Base-by-base conservation (phyloP, 2,113 vertebrate species). In the Spheniscus mendiculus region DNA sequence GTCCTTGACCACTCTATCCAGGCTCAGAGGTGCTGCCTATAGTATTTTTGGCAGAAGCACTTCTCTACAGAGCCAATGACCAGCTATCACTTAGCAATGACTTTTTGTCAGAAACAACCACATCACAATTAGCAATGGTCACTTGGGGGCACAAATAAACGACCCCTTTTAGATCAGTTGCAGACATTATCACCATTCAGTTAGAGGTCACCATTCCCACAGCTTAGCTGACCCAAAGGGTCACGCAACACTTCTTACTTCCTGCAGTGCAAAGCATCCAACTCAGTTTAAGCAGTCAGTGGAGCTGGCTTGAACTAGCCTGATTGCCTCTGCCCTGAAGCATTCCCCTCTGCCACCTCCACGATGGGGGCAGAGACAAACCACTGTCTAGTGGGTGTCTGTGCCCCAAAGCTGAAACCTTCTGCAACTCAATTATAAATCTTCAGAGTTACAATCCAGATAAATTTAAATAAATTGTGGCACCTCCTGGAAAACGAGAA, bases 381-480 rank as follows among this genome's bases (percentile, higher is more conserved):
- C 58, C 17, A 65, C 63, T 42, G 42, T 3, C 83, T n/a, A 19
- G 59, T 42, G 63, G 45, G 36, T 42, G 10, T 59, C 30, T 73
- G 27, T 53, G 82, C 70, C 82, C 58, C 3, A 10, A 62, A 76
- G 66, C 56, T 65, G 62, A 91, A 85, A 94, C 71, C 47, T 45
- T 70, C 76, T 70, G 36, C 62, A 77, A 70, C 55, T 70, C 83
- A 86, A 76, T 69, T 93, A 77, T 45, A 72, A 53, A 94, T 47
- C 30, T 94, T 83, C 29, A 42, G 59, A 82, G 40, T 45, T 93
- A 76, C 40, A 80, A 50, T 86, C n/a, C 2, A 4, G 36, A 90
- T 34, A 9, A 81, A 91, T 91, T 89, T 71, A 84, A 87, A 92
- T 78, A 89, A 93, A 80, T n/a, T 47, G 65, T 82, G 62, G 23